Base-by-base conservation (phyloP, 2,888 invertebrate genomes). In the Willowsia nigromaculata region DNA sequence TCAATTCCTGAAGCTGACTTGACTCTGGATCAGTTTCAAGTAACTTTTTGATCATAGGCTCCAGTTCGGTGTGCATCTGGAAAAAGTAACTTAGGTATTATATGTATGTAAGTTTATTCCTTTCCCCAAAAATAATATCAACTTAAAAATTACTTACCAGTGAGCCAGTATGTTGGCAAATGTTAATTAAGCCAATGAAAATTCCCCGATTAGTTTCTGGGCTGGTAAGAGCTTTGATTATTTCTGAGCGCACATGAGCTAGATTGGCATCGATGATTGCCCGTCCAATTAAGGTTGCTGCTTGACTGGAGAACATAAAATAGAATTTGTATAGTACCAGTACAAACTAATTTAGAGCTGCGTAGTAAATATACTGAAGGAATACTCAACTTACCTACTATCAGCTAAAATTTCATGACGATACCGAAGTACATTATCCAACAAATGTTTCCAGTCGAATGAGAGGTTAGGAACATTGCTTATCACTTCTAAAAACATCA, bases 371-470 rank as follows among this genome's bases (percentile, higher is more conserved):
- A n/a, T n/a, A n/a, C n/a, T n/a, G n/a, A n/a, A n/a, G n/a, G n/a
- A 7, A 86, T 82, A 56, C 18, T 53, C n/a, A 18, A 82, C 89
- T 87, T 90, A 93, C 93, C 85, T 85, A 33, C 43, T 65, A 71
- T 93, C 92, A 1, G 91, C 88, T 13, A 90, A 22, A n/a, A 93
- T 91, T 86, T 92, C 93, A 9, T 62, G 81, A 22, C 88, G 81
- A 68, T 85, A 91, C 5, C 18, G 9, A 9, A 92, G 22, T 7
- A 92, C 9, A 22, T 71, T 56, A n/a, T 33, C 59, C 13, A 92
- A 53, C 13, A 93, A 88, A 22, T 89, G 87, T 25, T 50, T 68
- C 90, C 91, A 89, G n/a, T 85, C 90, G 0, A 47, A 27, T 11
- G 91, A 90, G 5, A 91, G 43, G 6, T 85, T 80, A 5, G 84